Base-by-base conservation (phyloP, 2,888 invertebrate genomes). In the Nephrotoma guestfalica region DNA sequence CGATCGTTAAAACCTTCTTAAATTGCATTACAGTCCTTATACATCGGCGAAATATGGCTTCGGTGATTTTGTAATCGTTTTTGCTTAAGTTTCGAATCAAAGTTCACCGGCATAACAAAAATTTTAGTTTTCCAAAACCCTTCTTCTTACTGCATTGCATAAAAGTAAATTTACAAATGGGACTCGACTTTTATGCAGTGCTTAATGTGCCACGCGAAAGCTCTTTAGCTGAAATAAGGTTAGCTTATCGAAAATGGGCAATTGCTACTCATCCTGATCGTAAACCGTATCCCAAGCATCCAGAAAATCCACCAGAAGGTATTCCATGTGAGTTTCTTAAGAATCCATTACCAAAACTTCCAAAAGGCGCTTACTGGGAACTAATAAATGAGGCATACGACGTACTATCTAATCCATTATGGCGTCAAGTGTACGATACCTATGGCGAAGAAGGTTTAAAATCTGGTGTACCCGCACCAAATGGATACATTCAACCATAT, bases 381-480 rank as follows among this genome's bases (percentile, higher is more conserved):
- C 90, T 90, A 43, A 89, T 96, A 86, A 94, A 94, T 43, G 96
- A 96, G 92, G 96, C 97, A 0, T 97, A 95, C 90, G 96, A 97
- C 89, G 95, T 96, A 7, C 92, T 97, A 41, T 93, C 94, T 0
- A 92, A 95, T 90, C 93, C 95, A 83, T 91, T 94, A 87, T 92
- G 92, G 87, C 93, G 96, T 87, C 95, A 96, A 13, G 94, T 97
- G 15, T 98, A 96, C 92, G 97, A 98, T 91, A 96, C 96, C 89
- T 97, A 96, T 91, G 98, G 98, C 0, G 97, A 97, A 91, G 95
- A 96, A 89, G 97, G 97, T 0, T 92, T 98, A 84, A 97, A 97
- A 90, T 93, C 93, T 89, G 97, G 97, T 0, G 94, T 97, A 0
- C 95, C 95, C 4, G 93, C 95, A 2, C 95, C 95, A 0, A 93